These are phyloP conservation scores for Bubo scandiacus DNA, from an alignment of 2,113 vertebrate species.

Conservation along the genomic window DNA sequence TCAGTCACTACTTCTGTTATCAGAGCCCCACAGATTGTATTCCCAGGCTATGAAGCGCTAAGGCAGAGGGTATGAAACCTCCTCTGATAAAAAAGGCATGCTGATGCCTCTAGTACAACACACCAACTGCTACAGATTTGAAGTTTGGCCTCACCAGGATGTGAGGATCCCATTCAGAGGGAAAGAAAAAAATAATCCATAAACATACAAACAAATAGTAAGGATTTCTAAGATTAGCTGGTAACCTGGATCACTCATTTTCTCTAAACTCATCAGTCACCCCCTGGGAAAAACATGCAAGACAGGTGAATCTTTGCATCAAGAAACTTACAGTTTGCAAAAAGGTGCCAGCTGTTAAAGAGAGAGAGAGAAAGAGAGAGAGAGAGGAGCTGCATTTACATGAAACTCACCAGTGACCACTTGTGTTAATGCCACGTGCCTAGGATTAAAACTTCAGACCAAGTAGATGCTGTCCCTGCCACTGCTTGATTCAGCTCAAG, in stretches of 20 bases:
- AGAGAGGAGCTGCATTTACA: not conserved
- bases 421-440: not conserved
- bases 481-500: not conserved
- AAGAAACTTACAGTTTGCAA: not conserved
- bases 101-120: not conserved
- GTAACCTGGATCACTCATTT: not conserved
- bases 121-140: not conserved
- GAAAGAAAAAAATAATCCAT: not conserved
- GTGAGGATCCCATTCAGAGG: not conserved
- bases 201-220: not conserved
- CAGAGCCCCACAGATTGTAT: not conserved
- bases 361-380: not conserved
- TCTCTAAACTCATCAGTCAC: not conserved
- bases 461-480: not conserved
- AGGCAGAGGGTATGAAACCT: not conserved
- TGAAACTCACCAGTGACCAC: not conserved
- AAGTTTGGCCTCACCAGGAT: not conserved
- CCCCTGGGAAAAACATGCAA: not conserved
- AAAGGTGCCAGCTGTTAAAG: not conserved
- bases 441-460: not conserved
- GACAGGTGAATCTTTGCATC: not conserved
- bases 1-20: slow-evolving; percentile 9
- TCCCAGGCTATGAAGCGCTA: not conserved
- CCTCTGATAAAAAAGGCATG: not conserved
- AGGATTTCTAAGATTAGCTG: slow-evolving; percentile 10